Evolutionary conservation across 2,888 invertebrate genomes (phyloP).

Genomic region (Apantesis nais): DNA sequence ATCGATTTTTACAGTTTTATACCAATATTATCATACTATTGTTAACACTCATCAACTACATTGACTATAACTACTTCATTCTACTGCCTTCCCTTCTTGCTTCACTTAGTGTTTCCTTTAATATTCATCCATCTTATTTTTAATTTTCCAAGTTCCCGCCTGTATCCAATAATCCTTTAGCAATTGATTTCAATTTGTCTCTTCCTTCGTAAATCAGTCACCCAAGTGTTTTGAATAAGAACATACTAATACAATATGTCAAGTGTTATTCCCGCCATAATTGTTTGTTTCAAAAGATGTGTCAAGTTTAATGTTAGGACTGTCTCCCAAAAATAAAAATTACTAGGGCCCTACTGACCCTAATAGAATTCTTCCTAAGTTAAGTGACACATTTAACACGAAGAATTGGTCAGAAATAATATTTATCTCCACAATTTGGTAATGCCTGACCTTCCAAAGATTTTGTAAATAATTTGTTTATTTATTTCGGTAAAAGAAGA

Average conservation of each 20-base stretch:
- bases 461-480: conserved; percentile 9
- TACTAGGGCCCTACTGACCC: conserved; percentile 30
- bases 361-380: conserved; percentile 23
- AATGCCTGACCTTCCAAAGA: conserved; percentile 13
- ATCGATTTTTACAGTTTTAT: no score
- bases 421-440: conserved; percentile 9
- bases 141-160: no score
- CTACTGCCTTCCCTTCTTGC: no score
- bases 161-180: no score
- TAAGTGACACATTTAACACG: conserved; percentile 30
- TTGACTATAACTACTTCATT: no score
- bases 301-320: not conserved
- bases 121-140: no score
- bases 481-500: conserved; percentile 14
- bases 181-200: no score
- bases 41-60: no score
- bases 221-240: not conserved
- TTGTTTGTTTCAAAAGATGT: not conserved
- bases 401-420: conserved; percentile 14
- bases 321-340: conserved; percentile 15
- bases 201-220: no score
- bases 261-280: not conserved
- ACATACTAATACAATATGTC: not conserved
- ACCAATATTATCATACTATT: no score
- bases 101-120: no score